Evolutionary conservation across 2,113 vertebrate genomes (phyloP).

Genomic region (Micromys minutus): DNA sequence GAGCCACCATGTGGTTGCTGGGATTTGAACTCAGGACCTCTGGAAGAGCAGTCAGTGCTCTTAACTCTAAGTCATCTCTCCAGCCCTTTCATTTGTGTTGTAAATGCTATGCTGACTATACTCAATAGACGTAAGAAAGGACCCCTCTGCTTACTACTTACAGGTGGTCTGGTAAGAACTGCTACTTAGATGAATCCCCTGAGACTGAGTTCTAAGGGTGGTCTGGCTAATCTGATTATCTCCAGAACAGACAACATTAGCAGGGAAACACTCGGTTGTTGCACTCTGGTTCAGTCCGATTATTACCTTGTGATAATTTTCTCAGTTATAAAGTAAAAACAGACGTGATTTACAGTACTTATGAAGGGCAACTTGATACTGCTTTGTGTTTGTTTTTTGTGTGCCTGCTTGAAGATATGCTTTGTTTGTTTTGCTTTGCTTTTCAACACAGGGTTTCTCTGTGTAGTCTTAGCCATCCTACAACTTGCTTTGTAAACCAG

Average conservation of each 20-base stretch:
- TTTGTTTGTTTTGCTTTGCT: neutral
- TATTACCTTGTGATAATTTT: conserved; percentile 48
- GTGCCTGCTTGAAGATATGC: neutral
- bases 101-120: neutral
- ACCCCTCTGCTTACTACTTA: neutral
- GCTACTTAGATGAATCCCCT: neutral
- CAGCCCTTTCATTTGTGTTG: conserved; percentile 14
- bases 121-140: neutral
- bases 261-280: neutral
- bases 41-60: too few relatives aligned
- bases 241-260: neutral
- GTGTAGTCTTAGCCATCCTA: neutral
- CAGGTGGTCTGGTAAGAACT: neutral
- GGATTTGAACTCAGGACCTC: too few relatives aligned
- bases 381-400: neutral
- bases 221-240: neutral
- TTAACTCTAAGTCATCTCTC: too few relatives aligned
- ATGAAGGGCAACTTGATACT: conserved; percentile 15
- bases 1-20: too few relatives aligned
- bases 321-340: conserved; percentile 37
- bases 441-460: neutral
- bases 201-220: neutral
- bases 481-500: neutral
- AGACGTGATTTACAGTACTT: neutral
- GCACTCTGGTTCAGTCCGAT: neutral